Evolutionary conservation across 2,797 vertebrate genomes (phyloP).

Genomic region (Nyctibius grandis): DNA sequence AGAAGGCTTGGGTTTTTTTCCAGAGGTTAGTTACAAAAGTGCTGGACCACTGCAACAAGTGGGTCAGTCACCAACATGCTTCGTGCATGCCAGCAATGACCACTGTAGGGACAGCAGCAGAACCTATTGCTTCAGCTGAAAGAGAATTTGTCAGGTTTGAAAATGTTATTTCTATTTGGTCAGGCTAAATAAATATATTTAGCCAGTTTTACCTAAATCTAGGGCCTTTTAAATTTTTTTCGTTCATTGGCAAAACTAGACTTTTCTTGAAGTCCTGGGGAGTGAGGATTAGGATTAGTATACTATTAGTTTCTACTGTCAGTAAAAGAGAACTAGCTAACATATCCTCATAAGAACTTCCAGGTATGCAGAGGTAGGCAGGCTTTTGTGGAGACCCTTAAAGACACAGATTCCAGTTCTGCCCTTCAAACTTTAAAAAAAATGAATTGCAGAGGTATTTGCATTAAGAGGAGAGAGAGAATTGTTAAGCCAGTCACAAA

Average conservation of each 20-base stretch:
- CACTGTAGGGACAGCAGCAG: background rate
- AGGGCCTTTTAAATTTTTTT: background rate
- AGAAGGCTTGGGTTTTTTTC: background rate
- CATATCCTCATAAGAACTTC: background rate
- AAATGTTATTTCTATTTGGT: background rate
- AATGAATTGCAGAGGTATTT: background rate
- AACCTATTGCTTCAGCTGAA: background rate
- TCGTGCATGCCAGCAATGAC: accelerated
- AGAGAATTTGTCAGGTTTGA: background rate
- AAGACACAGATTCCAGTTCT: background rate
- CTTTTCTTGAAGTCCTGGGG: background rate
- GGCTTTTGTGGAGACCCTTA: background rate
- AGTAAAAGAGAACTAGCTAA: background rate
- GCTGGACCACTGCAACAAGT: background rate
- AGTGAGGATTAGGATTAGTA: background rate
- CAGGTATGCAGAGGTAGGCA: background rate
- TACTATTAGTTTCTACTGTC: background rate
- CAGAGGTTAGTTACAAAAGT: background rate
- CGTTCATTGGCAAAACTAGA: background rate
- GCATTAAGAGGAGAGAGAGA: background rate
- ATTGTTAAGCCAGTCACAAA: background rate
- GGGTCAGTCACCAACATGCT: background rate
- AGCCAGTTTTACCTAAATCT: background rate
- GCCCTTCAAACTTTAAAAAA: background rate
- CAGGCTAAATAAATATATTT: background rate